These are phyloP conservation scores for Tympanoctomys barrerae DNA, from an alignment of 2,797 vertebrate genomes.

Conservation along the genomic window DNA sequence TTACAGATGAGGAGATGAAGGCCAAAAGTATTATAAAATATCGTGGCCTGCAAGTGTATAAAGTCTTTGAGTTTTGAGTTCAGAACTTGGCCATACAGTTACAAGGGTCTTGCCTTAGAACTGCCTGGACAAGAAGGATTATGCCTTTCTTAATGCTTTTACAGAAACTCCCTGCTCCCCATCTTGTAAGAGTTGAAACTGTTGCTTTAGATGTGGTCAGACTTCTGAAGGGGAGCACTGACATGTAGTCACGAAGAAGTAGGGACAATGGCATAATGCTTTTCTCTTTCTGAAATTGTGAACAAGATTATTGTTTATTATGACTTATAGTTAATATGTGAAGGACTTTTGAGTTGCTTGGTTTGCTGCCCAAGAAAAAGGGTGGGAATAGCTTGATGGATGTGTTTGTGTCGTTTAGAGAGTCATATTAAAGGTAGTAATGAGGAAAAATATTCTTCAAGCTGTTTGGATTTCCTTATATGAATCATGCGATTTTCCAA, in stretches of 20 bases:
- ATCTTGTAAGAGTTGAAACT: not conserved
- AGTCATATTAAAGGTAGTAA: constrained; percentile 57
- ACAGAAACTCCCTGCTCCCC: not conserved
- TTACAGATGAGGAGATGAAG: constrained; percentile 2
- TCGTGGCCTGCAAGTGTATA: not conserved
- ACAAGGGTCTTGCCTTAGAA: not conserved
- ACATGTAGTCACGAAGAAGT: not conserved
- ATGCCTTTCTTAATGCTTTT: not conserved
- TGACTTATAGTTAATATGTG: not conserved
- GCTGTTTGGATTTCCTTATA: constrained; percentile 52
- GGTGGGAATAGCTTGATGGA: not conserved
- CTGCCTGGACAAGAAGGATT: not conserved
- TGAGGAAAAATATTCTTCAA: constrained; percentile 51
- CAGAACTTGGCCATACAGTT: not conserved
- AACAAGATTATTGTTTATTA: constrained; percentile 16
- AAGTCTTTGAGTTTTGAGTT: constrained; percentile 8
- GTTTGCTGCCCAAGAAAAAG: constrained; percentile 60
- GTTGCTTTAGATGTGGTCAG: not conserved
- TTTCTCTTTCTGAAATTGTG: constrained; percentile 13
- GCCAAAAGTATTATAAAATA: constrained; percentile 34
- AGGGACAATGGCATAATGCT: not conserved
- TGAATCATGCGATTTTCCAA: constrained; percentile 62
- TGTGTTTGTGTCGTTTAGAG: constrained; percentile 55
- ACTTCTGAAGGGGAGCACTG: not conserved
- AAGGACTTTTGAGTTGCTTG: constrained; percentile 48